phyloP scores from a whole-genome alignment of 2,888 invertebrate genomes.

The Cosmia trapezina region DNA sequence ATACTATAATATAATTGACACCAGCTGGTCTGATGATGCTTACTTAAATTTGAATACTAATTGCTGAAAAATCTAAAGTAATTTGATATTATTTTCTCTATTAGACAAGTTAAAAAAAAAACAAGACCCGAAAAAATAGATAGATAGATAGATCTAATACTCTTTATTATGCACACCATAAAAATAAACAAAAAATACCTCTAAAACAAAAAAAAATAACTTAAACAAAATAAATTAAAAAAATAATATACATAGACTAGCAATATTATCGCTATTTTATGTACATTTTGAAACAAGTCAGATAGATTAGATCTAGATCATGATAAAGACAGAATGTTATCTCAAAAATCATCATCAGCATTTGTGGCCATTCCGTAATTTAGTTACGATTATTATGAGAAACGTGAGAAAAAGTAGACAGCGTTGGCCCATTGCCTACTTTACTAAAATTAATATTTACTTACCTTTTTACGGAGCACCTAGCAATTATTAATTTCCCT shows the following conservation, averaged over 20 bases:
- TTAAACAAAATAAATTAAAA: too few relatives aligned
- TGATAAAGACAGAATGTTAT: conserved; percentile 3
- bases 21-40: background rate
- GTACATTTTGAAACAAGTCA: background rate
- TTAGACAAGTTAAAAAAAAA: background rate
- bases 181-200: too few relatives aligned
- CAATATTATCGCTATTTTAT: conserved; percentile 4
- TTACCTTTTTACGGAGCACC: too few relatives aligned
- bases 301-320: conserved; percentile 13
- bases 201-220: too few relatives aligned
- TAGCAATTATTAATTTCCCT: too few relatives aligned
- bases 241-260: too few relatives aligned
- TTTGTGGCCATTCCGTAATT: conserved; percentile 7
- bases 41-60: background rate
- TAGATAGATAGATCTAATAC: too few relatives aligned
- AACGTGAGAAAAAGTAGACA: conserved; percentile 22
- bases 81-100: background rate
- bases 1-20: background rate
- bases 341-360: conserved; percentile 6
- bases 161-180: too few relatives aligned
- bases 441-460: background rate
- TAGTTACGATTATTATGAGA: conserved; percentile 1
- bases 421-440: background rate
- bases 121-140: background rate
- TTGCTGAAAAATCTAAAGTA: background rate